Evolutionary conservation across 2,113 vertebrate genomes (phyloP).

Genomic region (Telmatochromis brachygnathus): DNA sequence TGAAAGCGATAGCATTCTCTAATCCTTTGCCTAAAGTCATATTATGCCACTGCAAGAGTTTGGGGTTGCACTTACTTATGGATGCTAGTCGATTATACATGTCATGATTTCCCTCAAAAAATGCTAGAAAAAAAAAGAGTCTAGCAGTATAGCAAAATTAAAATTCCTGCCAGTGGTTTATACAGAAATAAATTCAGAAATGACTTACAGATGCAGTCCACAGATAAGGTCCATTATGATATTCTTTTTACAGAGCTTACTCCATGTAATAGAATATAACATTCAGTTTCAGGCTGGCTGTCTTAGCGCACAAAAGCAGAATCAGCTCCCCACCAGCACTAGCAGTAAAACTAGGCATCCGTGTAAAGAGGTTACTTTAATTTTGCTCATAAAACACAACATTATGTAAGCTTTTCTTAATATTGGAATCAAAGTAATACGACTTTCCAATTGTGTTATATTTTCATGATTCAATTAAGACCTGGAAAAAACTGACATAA

Average conservation of each 20-base stretch:
- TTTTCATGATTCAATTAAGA: not conserved
- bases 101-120: not conserved
- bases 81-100: fast-evolving
- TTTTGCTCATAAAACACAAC: not conserved
- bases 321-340: not conserved
- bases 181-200: not conserved
- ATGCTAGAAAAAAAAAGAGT: not conserved
- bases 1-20: not conserved
- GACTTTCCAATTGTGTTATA: not conserved
- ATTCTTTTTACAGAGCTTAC: not conserved
- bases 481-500: not conserved
- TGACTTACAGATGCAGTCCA: not conserved
- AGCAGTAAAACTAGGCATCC: not conserved
- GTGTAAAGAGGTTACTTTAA: not conserved
- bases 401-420: not conserved
- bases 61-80: not conserved
- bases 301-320: not conserved
- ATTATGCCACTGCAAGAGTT: not conserved
- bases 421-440: not conserved
- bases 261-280: not conserved
- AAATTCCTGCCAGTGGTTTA: not conserved
- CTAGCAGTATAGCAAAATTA: not conserved
- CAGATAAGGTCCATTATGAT: not conserved
- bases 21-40: not conserved
- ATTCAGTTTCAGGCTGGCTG: not conserved